Evolutionary conservation across 2,113 vertebrate genomes (phyloP), one percentile per base, ranked within the genome.

Genomic region (Conger conger): DNA sequence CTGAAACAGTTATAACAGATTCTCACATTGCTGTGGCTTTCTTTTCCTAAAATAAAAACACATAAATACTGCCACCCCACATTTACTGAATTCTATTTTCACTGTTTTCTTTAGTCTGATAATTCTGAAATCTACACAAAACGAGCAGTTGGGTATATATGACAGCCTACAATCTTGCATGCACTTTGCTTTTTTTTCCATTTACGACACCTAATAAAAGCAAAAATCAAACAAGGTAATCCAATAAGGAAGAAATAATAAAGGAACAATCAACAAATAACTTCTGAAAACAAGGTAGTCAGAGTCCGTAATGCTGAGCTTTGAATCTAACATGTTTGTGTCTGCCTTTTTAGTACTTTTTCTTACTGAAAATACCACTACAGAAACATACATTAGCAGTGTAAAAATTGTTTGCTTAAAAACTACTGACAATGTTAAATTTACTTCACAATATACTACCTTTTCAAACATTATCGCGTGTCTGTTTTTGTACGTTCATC

Each of bases 81-180:
- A 17, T 76, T 86, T 80, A 81, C 76, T 30, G 36, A 68, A 27
- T 38, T 42, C 50, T 80, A 35, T 84, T 80, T 45, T 79, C 82
- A 76, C 68, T 57, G 33, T 76, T 77, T 42, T 50, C 81, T 81
- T 83, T 85, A 83, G 36, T 63, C 79, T 76, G 42, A 54, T 68
- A 79, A 68, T 80, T 18, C 36, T 36, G 40, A 76, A 80, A 16
- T 50, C 81, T 83, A 85, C 86, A 87, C 84, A 87, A 40, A 73
- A 30, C 42, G 54, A 42, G 79, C 86, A 76, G 42, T 82, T 82
- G 13, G 2, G 53, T 68, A 80, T 57, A 77, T 54, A 45, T 53
- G 76, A 81, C 78, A 86, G 42, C 23, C 81, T 83, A 88, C 85
- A 87, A 68, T 84, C 77, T 78, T 68, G 57, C 87, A 88, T 88